These are phyloP conservation scores for Synchiropus splendidus DNA, from an alignment of 2,113 vertebrate species.

Conservation along the genomic window DNA sequence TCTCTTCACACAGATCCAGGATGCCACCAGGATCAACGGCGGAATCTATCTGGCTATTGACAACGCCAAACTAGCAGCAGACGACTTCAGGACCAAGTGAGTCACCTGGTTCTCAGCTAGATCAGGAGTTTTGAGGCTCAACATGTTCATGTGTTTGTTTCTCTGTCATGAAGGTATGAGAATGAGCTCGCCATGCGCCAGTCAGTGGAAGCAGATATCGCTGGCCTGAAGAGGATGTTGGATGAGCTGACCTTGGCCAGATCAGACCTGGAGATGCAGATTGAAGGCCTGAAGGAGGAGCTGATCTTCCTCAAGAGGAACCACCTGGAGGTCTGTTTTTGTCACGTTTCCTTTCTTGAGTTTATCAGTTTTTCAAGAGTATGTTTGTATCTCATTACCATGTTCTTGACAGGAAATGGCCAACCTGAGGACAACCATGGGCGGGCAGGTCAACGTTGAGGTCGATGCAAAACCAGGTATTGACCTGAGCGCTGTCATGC, in stretches of 20 bases:
- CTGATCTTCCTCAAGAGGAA: conserved; percentile 79
- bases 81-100: no score
- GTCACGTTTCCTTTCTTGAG: neutral
- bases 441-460: conserved; percentile 70
- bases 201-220: conserved; percentile 80
- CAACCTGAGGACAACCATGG: conserved; percentile 47
- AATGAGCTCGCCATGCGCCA: conserved; percentile 77
- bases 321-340: conserved; percentile 71
- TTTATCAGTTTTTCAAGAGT: neutral
- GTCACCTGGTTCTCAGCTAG: no score
- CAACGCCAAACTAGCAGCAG: no score
- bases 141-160: conserved; percentile 2
- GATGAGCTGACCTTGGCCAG: conserved; percentile 64
- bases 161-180: conserved; percentile 68
- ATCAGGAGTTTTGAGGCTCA: neutral
- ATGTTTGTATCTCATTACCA: neutral
- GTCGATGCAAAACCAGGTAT: conserved; percentile 56
- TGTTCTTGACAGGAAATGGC: conserved; percentile 53
- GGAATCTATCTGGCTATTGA: no score
- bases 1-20: no score
- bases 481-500: conserved; percentile 51
- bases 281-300: conserved; percentile 75
- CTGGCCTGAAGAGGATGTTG: conserved; percentile 64
- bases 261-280: conserved; percentile 79
- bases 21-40: no score